phyloP scores from a whole-genome alignment of 1,140 invertebrate genomes.

The Lasioglossum baleicum region DNA sequence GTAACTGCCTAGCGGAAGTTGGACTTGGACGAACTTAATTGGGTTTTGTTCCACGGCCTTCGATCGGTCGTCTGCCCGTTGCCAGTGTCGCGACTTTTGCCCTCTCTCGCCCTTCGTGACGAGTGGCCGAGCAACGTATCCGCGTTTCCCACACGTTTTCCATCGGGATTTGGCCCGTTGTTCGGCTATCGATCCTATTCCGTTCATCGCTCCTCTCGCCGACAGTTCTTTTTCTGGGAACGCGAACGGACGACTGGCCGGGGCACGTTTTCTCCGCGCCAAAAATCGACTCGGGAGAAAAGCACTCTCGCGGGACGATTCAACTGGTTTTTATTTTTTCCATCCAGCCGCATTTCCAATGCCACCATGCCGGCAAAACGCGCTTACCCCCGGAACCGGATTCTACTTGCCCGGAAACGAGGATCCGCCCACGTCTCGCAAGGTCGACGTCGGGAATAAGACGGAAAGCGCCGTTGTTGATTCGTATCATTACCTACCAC shows the following conservation, averaged over 20 bases:
- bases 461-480: neutral
- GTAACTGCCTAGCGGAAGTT: slow-evolving; percentile 57
- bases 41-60: slow-evolving; percentile 63
- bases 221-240: slow-evolving; percentile 50
- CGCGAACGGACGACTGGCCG: slow-evolving; percentile 38
- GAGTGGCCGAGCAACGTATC: slow-evolving; percentile 47
- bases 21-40: slow-evolving; percentile 62
- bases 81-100: slow-evolving; percentile 38
- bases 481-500: neutral
- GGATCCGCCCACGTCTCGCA: neutral
- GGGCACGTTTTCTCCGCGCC: slow-evolving; percentile 34
- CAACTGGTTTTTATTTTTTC: slow-evolving; percentile 28
- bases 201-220: slow-evolving; percentile 14
- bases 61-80: slow-evolving; percentile 55
- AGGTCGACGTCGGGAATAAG: too few relatives aligned
- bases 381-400: neutral
- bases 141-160: slow-evolving; percentile 55
- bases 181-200: slow-evolving; percentile 61
- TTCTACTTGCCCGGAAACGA: neutral
- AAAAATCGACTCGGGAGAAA: slow-evolving; percentile 55
- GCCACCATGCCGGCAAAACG: neutral
- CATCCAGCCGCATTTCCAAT: slow-evolving; percentile 1
- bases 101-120: slow-evolving; percentile 42
- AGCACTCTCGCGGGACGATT: slow-evolving; percentile 43
- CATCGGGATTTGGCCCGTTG: slow-evolving; percentile 61